A percentile compares a stretch with the other conserved stretches of the same genome.
phyloP scores from a whole-genome alignment of 2,797 vertebrate genomes.

The Oryzias dopingdopingensis region DNA sequence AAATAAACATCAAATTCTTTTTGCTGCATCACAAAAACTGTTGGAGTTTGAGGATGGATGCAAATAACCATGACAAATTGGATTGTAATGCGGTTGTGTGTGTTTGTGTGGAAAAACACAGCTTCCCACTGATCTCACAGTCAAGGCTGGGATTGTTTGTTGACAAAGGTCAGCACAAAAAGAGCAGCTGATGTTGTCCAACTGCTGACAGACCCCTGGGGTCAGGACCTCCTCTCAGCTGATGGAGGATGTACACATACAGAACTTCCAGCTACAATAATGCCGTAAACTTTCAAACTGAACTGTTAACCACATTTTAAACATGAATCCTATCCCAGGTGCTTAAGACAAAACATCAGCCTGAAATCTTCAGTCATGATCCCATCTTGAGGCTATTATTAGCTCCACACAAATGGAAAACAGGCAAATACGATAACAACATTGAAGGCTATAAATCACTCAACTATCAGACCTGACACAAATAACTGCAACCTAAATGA shows the following conservation, averaged over 20 bases:
- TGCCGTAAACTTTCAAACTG: no score
- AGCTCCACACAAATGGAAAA: constrained; percentile 43
- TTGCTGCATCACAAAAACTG: no score
- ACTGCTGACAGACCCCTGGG: constrained; percentile 50
- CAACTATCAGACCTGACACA: constrained; percentile 17
- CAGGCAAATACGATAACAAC: constrained; percentile 57
- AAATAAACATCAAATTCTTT: no score
- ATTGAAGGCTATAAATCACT: constrained; percentile 44
- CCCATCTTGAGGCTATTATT: constrained; percentile 49
- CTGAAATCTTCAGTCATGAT: constrained; percentile 6
- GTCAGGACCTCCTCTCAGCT: constrained; percentile 40
- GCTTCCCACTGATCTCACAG: constrained; percentile 38
- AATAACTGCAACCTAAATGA: constrained; percentile 20
- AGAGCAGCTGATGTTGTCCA: constrained; percentile 71
- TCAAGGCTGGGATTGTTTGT: constrained; percentile 52
- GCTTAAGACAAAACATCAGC: constrained; percentile 3
- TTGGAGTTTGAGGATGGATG: no score
- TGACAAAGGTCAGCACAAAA: constrained; percentile 66
- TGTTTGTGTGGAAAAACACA: constrained; percentile 17
- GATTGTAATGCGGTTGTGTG: not conserved
- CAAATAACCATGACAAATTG: no score
- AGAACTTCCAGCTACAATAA: constrained; percentile 12
- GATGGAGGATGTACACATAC: not conserved
- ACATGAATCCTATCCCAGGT: constrained; percentile 4
- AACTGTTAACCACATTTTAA: constrained; percentile 1